A percentile compares a stretch with the other conserved stretches of the same genome.
These are phyloP conservation scores for Anticlea derivata DNA, from an alignment of 2,888 invertebrate species.

Conservation along the genomic window DNA sequence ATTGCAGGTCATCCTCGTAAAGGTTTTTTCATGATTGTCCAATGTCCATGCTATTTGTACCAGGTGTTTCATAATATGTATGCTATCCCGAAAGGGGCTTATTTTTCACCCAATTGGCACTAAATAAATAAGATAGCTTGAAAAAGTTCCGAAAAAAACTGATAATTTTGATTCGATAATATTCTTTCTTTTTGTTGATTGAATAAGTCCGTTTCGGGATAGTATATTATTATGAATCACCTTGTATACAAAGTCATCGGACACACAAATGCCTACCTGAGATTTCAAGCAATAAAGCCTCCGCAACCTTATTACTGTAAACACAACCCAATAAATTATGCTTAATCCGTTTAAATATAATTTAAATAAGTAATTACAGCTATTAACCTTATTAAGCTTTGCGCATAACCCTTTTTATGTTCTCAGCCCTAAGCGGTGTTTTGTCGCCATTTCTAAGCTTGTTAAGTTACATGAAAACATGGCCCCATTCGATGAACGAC, in stretches of 20 bases:
- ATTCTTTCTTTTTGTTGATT: no score
- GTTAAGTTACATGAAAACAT: slow-evolving; percentile 29
- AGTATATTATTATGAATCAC: no score
- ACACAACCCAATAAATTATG: slow-evolving; percentile 40
- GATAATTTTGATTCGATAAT: no score
- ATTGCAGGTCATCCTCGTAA: no score
- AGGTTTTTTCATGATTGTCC: no score
- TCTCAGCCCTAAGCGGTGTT: slow-evolving; percentile 47
- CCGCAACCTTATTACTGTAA: slow-evolving; percentile 31
- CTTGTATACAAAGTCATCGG: background rate
- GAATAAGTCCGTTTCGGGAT: no score
- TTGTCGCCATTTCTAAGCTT: slow-evolving; percentile 51
- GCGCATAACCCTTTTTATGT: slow-evolving; percentile 50
- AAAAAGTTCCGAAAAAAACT: no score
- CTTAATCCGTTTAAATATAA: slow-evolving; percentile 45
- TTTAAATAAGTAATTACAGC: slow-evolving; percentile 51
- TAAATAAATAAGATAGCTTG: no score
- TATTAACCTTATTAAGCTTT: slow-evolving; percentile 57
- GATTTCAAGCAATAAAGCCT: slow-evolving; percentile 34
- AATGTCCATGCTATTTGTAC: no score
- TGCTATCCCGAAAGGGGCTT: no score
- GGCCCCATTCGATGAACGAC: background rate
- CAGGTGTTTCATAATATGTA: no score
- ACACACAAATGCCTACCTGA: slow-evolving; percentile 2
- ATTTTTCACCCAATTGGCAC: no score